A percentile compares a stretch with the other conserved stretches of the same genome.
These are phyloP conservation scores for Tenebrosternarchus preto DNA, from an alignment of 2,113 vertebrate genomes.

Conservation along the genomic window DNA sequence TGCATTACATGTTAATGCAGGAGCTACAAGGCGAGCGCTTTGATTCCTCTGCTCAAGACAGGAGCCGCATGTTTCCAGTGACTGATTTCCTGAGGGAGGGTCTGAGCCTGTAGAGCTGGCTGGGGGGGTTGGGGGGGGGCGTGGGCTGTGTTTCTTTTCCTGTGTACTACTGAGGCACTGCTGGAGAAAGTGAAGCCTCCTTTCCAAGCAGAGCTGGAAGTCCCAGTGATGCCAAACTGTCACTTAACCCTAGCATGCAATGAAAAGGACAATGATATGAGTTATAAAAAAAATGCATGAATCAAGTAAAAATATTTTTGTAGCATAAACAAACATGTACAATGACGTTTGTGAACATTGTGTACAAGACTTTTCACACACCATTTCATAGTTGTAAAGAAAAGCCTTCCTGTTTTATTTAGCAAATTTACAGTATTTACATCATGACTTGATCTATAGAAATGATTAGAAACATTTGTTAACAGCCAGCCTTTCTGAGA, in stretches of 20 bases:
- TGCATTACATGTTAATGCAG: slow-evolving; percentile 70
- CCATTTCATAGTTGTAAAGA: too few species aligned
- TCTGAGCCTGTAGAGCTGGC: slow-evolving; percentile 48
- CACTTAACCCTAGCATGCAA: background rate
- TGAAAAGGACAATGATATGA: background rate
- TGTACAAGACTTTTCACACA: too few species aligned
- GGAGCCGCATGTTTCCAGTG: slow-evolving; percentile 59
- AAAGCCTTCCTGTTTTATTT: too few species aligned
- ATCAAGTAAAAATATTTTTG: too few species aligned
- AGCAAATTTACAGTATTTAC: too few species aligned
- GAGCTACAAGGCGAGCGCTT: slow-evolving; percentile 63
- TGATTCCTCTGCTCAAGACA: slow-evolving; percentile 51
- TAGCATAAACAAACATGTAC: too few species aligned
- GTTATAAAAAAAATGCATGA: background rate
- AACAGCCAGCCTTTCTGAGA: background rate
- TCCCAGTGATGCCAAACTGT: background rate
- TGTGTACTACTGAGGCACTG: slow-evolving; percentile 23
- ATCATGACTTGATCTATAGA: background rate
- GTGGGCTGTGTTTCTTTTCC: slow-evolving; percentile 39
- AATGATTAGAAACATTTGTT: background rate
- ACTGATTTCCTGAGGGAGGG: slow-evolving; percentile 62
- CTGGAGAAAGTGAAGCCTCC: slow-evolving; percentile 27
- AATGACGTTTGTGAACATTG: too few species aligned
- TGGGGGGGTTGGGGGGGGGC: background rate
- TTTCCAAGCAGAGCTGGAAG: background rate